Percentiles rank a stretch among this genome's conserved stretches.
These are phyloP conservation scores for Daktulosphaira vitifoliae DNA, from an alignment of 1,140 invertebrate genomes.

Conservation along the genomic window DNA sequence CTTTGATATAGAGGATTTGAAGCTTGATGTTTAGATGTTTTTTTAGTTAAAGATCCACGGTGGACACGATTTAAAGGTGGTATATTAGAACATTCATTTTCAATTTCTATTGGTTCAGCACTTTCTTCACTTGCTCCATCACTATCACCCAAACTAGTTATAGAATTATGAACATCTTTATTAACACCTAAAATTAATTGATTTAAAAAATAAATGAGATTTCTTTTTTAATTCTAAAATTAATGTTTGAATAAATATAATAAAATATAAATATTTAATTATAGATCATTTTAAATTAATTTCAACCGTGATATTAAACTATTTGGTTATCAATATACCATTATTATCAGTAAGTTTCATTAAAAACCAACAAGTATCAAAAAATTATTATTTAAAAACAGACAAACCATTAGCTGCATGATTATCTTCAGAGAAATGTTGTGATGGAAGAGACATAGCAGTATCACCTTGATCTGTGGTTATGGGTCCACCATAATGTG, in stretches of 20 bases:
- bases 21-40: conserved; percentile 28
- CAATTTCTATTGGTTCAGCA: conserved; percentile 16
- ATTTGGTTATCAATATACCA: too few species aligned
- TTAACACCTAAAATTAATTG: conserved; percentile 15
- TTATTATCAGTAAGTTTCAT: too few species aligned
- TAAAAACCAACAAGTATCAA: too few species aligned
- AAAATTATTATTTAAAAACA: conserved; percentile 1
- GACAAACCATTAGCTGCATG: conserved; percentile 26
- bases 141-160: conserved; percentile 1
- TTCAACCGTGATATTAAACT: too few species aligned
- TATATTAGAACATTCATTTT: conserved; percentile 27
- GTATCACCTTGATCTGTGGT: conserved; percentile 19
- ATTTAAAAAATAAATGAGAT: too few species aligned
- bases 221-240: too few species aligned
- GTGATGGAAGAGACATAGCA: conserved; percentile 19
- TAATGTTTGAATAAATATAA: too few species aligned
- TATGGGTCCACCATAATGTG: conserved; percentile 39
- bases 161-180: conserved; percentile 14
- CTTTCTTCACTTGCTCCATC: conserved; percentile 26
- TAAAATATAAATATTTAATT: too few species aligned
- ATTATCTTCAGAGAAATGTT: conserved; percentile 30
- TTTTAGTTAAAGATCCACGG: conserved; percentile 22
- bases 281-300: too few species aligned
- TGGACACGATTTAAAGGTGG: conserved; percentile 13
- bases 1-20: conserved; percentile 39